Conservation (phyloP, 2,888 invertebrate genomes). For the Strigamia maritima region DNA sequence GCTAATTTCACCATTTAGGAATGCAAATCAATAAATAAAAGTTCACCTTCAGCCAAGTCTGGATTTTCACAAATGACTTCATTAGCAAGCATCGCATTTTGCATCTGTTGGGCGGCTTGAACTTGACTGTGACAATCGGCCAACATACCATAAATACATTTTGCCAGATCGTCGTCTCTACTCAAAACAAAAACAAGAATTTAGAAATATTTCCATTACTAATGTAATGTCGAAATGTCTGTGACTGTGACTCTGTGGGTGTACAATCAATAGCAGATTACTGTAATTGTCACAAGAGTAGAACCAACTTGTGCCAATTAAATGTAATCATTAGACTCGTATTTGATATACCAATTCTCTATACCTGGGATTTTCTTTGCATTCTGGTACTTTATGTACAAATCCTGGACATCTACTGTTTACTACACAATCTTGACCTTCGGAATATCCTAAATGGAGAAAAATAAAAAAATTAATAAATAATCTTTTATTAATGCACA, state of each 20-base stretch:
- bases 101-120: neutral
- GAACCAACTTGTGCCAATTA: too few species aligned
- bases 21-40: neutral
- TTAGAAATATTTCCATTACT: neutral
- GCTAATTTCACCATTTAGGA: too few species aligned
- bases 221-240: too few species aligned
- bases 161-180: neutral
- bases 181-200: neutral
- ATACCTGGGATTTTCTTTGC: conserved; percentile 2
- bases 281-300: too few species aligned
- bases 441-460: neutral
- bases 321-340: too few species aligned
- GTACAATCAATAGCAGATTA: too few species aligned
- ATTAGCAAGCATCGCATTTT: neutral
- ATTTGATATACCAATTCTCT: neutral
- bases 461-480: neutral
- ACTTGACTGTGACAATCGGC: neutral
- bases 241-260: too few species aligned
- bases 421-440: neutral
- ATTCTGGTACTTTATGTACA: neutral
- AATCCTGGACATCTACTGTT: neutral
- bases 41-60: neutral
- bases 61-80: neutral
- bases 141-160: neutral
- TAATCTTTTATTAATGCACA: too few species aligned